Evolutionary conservation across 2,888 invertebrate species (phyloP).

Genomic region (Pycnomerus fuliginosus): DNA sequence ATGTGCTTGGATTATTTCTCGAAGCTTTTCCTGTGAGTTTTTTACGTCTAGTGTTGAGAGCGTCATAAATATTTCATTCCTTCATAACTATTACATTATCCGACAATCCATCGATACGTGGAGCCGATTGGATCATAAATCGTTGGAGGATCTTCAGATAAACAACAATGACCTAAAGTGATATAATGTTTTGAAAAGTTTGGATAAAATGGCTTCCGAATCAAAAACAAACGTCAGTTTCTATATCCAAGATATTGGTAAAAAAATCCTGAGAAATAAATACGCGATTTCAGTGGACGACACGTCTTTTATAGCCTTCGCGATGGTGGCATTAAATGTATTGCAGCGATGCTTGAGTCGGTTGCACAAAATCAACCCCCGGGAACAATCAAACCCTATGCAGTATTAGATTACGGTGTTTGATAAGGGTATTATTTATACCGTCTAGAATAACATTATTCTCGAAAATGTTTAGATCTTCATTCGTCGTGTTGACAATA

Average conservation of each 20-base stretch:
- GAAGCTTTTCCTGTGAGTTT: slow-evolving; percentile 5
- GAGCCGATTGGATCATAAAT: slow-evolving; percentile 44
- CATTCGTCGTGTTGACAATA: slow-evolving; percentile 50
- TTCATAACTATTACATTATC: slow-evolving; percentile 45
- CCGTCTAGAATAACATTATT: slow-evolving; percentile 37
- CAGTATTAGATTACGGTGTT: slow-evolving; percentile 31
- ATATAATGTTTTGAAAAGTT: slow-evolving; percentile 35
- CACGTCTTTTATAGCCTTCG: too few species aligned
- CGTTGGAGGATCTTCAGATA: slow-evolving; percentile 41
- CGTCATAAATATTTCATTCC: slow-evolving; percentile 42
- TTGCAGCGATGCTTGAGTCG: background rate
- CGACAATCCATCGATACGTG: slow-evolving; percentile 43
- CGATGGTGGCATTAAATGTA: too few species aligned
- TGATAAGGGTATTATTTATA: slow-evolving; percentile 40
- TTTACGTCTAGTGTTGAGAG: slow-evolving; percentile 16
- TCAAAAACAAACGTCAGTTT: slow-evolving; percentile 34
- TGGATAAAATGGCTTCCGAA: slow-evolving; percentile 36
- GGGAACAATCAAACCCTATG: slow-evolving; percentile 5
- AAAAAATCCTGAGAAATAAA: slow-evolving; percentile 37
- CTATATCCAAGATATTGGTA: slow-evolving; percentile 18
- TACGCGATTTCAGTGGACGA: slow-evolving; percentile 42
- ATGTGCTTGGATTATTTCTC: slow-evolving; percentile 2
- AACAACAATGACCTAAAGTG: slow-evolving; percentile 44
- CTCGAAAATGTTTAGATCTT: slow-evolving; percentile 45
- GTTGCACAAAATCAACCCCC: background rate